These are phyloP conservation scores for Volucella bombylans DNA, from an alignment of 2,888 invertebrate species.

Conservation along the genomic window DNA sequence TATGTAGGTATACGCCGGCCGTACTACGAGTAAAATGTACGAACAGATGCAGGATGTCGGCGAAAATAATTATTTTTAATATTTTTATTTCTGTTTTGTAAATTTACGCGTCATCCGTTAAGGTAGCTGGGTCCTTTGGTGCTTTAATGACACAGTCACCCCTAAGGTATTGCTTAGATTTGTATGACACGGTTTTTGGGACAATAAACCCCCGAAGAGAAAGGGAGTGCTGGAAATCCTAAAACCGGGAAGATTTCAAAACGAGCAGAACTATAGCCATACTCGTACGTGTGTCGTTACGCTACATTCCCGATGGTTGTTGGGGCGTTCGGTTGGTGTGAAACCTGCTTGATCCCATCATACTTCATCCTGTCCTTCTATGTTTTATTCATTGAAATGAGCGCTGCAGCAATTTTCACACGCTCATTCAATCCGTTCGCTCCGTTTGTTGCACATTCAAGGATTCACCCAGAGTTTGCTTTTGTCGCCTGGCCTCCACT, in stretches of 20 bases:
- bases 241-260: slow-evolving; percentile 19
- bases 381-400: slow-evolving; percentile 29
- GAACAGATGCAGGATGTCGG: slow-evolving; percentile 12
- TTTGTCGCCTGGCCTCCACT: slow-evolving; percentile 22
- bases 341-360: slow-evolving; percentile 28
- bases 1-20: too few species aligned
- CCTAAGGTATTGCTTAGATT: slow-evolving; percentile 38
- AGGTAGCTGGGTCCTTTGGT: slow-evolving; percentile 2
- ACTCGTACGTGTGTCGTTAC: background rate
- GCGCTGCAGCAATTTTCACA: slow-evolving; percentile 61
- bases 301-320: slow-evolving; percentile 14
- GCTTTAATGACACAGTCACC: slow-evolving; percentile 57
- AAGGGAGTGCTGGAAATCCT: background rate
- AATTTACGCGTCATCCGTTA: slow-evolving; percentile 16
- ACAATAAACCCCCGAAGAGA: slow-evolving; percentile 3
- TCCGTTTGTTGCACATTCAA: slow-evolving; percentile 52
- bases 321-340: background rate
- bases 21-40: too few species aligned
- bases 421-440: slow-evolving; percentile 53
- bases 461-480: slow-evolving; percentile 48
- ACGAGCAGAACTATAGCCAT: slow-evolving; percentile 18
- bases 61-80: slow-evolving; percentile 62
- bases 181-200: slow-evolving; percentile 33
- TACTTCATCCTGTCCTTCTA: background rate
- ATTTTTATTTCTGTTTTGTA: slow-evolving; percentile 52